Evolutionary conservation across 2,113 vertebrate genomes (phyloP).

Genomic region (Psophia crepitans): DNA sequence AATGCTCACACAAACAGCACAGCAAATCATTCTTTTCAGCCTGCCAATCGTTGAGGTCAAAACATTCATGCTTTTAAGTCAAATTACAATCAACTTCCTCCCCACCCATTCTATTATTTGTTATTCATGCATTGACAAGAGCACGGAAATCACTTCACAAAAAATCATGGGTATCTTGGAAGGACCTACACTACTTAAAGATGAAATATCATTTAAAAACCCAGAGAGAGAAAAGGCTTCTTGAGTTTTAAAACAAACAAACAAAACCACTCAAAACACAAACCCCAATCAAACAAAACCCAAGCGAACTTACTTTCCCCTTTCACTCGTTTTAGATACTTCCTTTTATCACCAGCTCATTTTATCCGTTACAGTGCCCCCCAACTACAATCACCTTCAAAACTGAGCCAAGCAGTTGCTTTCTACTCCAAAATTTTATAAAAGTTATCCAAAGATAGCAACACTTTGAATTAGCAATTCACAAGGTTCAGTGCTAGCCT

Average conservation of each 20-base stretch:
- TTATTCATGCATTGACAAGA: constrained; percentile 50
- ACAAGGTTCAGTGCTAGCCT: neutral
- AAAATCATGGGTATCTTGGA: neutral
- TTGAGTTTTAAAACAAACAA: neutral
- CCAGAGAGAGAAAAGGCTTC: neutral
- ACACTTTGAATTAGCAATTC: neutral
- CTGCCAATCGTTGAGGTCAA: constrained; percentile 40
- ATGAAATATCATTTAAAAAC: neutral
- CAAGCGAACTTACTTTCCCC: neutral
- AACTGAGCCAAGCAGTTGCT: neutral
- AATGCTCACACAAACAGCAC: constrained; percentile 44
- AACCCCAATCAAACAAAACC: neutral
- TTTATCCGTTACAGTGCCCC: neutral
- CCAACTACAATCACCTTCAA: neutral
- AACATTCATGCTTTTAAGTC: constrained; percentile 52
- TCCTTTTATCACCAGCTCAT: neutral
- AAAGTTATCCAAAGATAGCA: neutral
- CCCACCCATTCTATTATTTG: constrained; percentile 55
- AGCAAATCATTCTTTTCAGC: constrained; percentile 54
- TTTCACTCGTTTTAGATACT: neutral
- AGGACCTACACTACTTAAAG: neutral
- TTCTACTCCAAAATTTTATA: neutral
- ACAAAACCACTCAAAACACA: neutral
- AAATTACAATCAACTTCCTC: constrained; percentile 59
- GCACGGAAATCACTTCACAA: neutral